Conservation (phyloP, 2,888 invertebrate genomes). For the Sinodicranocentrus sp. region DNA sequence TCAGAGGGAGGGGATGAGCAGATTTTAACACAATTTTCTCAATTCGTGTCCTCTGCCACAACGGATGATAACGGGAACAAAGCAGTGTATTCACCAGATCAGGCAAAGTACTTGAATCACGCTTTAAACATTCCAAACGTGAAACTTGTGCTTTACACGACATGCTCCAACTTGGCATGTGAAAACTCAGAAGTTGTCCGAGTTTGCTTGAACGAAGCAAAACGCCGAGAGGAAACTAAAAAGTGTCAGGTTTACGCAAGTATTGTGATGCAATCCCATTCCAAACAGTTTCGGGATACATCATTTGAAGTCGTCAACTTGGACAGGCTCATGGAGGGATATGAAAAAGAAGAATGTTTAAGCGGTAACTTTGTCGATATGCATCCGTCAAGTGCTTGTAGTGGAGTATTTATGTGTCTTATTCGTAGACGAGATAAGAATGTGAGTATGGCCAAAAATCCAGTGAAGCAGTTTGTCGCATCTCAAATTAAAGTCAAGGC, state of each 20-base stretch:
- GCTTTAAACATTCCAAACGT: constrained; percentile 66
- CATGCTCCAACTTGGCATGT: constrained; percentile 68
- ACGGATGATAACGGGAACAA: constrained; percentile 43
- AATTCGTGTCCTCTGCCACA: constrained; percentile 62
- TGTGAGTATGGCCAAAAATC: constrained; percentile 40
- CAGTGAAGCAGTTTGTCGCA: constrained; percentile 43
- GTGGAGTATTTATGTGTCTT: constrained; percentile 70
- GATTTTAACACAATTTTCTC: constrained; percentile 66
- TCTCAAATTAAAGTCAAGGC: constrained; percentile 35
- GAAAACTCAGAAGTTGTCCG: constrained; percentile 72
- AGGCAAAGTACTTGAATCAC: constrained; percentile 67
- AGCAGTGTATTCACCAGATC: constrained; percentile 48
- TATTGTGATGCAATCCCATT: constrained; percentile 47
- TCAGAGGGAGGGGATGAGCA: constrained; percentile 75
- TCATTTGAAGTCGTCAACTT: constrained; percentile 60
- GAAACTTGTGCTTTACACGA: constrained; percentile 73
- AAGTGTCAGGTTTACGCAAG: constrained; percentile 54
- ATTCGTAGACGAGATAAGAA: constrained; percentile 58
- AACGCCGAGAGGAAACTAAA: constrained; percentile 41
- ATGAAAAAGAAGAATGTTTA: constrained; percentile 57
- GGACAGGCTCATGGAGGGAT: constrained; percentile 61
- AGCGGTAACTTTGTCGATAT: constrained; percentile 64
- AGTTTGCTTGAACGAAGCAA: constrained; percentile 49
- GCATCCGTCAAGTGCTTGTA: constrained; percentile 69
- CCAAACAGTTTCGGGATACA: constrained; percentile 55